Percentiles rank a stretch among this genome's conserved stretches.
Evolutionary conservation across 2,113 vertebrate species (phyloP).

Genomic region (Clarias batrachus): DNA sequence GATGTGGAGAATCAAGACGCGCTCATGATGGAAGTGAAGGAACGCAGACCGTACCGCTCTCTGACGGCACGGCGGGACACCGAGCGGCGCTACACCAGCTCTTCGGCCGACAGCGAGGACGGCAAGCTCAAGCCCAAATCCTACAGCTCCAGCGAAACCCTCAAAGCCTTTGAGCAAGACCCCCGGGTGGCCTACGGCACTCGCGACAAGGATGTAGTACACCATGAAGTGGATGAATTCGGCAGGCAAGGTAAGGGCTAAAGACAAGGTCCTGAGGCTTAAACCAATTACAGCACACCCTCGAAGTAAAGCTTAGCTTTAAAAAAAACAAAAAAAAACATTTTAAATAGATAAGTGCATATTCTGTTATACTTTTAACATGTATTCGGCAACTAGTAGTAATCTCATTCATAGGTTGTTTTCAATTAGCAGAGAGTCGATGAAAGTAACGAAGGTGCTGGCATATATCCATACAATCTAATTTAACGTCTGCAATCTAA

Average conservation of each 20-base stretch:
- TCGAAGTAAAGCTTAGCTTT: neutral
- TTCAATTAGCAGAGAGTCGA: neutral
- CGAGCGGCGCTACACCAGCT: slow-evolving; percentile 92
- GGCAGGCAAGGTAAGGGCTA: slow-evolving; percentile 79
- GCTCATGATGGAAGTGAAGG: slow-evolving; percentile 94
- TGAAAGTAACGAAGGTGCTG: neutral
- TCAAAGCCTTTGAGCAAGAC: slow-evolving; percentile 97
- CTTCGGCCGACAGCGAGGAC: slow-evolving; percentile 91
- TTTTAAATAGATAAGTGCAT: neutral
- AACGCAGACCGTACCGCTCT: slow-evolving; percentile 94
- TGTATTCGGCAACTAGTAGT: neutral
- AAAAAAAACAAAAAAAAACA: too few relatives aligned
- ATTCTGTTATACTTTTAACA: neutral
- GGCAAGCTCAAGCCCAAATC: slow-evolving; percentile 88
- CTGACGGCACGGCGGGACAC: slow-evolving; percentile 88
- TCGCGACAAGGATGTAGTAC: slow-evolving; percentile 91
- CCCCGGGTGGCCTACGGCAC: slow-evolving; percentile 81
- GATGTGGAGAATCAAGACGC: slow-evolving; percentile 76
- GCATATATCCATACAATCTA: slow-evolving; percentile 1
- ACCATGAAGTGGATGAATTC: slow-evolving; percentile 92
- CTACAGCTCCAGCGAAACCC: slow-evolving; percentile 98
- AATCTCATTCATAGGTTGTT: neutral
- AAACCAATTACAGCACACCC: neutral
- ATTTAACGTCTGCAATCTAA: neutral
- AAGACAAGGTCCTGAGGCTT: neutral